Evolutionary conservation across 2,797 vertebrate species (phyloP).

Genomic region (Podarcis siculus): DNA sequence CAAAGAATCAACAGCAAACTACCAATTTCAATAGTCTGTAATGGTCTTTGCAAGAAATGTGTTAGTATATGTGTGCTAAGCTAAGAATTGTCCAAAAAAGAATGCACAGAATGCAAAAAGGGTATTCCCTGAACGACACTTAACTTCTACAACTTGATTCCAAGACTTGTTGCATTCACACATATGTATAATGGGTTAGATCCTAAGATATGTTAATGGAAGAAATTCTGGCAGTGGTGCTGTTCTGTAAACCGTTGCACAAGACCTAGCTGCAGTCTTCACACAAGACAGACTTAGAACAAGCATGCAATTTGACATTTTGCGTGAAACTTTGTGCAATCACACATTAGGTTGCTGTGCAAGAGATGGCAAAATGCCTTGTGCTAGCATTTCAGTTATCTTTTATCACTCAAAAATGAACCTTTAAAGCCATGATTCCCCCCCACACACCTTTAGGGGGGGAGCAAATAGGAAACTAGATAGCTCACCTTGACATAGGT

Average conservation of each 20-base stretch:
- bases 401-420: background rate
- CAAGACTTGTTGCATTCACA: background rate
- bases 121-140: no score
- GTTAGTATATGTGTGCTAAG: background rate
- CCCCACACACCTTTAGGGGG: background rate
- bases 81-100: conserved; percentile 10
- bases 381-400: background rate
- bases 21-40: conserved; percentile 26
- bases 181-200: background rate
- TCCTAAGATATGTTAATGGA: background rate
- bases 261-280: background rate
- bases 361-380: background rate
- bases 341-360: background rate
- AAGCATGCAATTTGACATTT: background rate
- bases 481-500: background rate
- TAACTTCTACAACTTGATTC: background rate
- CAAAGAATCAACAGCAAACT: conserved; percentile 57
- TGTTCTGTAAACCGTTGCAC: background rate
- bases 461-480: background rate
- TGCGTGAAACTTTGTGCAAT: background rate
- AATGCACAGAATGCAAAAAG: background rate
- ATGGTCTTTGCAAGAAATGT: conserved; percentile 12
- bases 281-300: background rate
- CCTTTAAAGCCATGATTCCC: background rate
- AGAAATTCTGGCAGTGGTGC: background rate